These are phyloP conservation scores for Proteles cristata DNA, from an alignment of 2,113 vertebrate genomes.

Conservation along the genomic window DNA sequence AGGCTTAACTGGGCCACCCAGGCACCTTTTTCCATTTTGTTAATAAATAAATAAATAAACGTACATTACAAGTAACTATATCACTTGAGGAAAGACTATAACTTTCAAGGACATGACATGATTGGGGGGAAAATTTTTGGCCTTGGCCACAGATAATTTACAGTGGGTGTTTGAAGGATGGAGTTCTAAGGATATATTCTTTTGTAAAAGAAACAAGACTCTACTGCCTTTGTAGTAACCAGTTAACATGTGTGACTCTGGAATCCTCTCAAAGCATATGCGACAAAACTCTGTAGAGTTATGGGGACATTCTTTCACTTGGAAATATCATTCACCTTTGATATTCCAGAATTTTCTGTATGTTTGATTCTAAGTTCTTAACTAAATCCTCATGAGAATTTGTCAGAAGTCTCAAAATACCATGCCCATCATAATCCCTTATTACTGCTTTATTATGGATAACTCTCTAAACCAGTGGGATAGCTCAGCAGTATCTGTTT, in stretches of 20 bases:
- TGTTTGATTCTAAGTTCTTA: conserved; percentile 75
- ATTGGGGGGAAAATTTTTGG: not conserved
- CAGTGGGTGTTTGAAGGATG: conserved; percentile 44
- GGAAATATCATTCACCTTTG: conserved; percentile 75
- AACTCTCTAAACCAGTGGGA: conserved; percentile 77
- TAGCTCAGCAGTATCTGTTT: conserved; percentile 76
- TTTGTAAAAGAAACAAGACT: conserved; percentile 44
- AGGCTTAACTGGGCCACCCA: no score
- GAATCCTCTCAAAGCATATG: conserved; percentile 78
- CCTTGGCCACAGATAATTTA: not conserved
- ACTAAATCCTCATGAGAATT: conserved; percentile 76
- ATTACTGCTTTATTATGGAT: conserved; percentile 74
- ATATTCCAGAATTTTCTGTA: conserved; percentile 75
- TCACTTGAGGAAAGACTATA: not conserved
- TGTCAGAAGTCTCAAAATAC: conserved; percentile 72
- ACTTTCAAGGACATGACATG: not conserved
- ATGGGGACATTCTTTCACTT: conserved; percentile 66
- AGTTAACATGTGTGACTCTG: conserved; percentile 77
- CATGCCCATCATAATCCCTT: conserved; percentile 73
- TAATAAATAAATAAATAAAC: not conserved
- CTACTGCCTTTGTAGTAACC: conserved; percentile 59
- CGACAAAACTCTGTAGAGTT: conserved; percentile 74
- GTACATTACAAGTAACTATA: not conserved
- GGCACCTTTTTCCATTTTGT: no score
- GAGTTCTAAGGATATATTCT: conserved; percentile 37